A percentile compares a stretch with the other conserved stretches of the same genome.
These are phyloP conservation scores for Netelia virgata DNA, from an alignment of 2,888 invertebrate species.

Conservation along the genomic window DNA sequence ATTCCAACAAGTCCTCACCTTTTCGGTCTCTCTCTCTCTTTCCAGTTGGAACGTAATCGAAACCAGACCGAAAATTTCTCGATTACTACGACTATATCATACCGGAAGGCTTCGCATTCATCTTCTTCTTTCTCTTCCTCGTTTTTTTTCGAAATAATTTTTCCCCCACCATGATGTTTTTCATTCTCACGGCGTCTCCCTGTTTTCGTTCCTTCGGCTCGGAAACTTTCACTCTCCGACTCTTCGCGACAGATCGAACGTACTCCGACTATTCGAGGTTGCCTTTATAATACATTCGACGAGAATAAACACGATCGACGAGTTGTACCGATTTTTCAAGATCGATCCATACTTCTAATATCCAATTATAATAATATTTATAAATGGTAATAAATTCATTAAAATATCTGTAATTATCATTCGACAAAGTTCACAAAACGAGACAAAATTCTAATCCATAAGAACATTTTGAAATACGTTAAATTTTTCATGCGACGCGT, in stretches of 20 bases:
- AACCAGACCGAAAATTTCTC: conserved; percentile 29
- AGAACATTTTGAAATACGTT: background rate
- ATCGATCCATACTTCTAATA: background rate
- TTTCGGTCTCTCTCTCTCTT: conserved; percentile 11
- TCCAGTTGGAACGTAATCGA: background rate
- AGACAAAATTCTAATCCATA: background rate
- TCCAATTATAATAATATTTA: background rate
- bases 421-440: background rate
- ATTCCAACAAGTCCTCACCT: background rate
- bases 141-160: background rate
- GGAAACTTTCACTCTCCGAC: background rate
- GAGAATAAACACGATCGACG: background rate
- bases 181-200: background rate
- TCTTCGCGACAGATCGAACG: background rate
- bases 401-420: background rate
- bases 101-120: conserved; percentile 36
- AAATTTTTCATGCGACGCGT: background rate
- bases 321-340: background rate
- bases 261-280: background rate
- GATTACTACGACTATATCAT: conserved; percentile 33
- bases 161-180: background rate
- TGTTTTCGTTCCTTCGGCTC: background rate
- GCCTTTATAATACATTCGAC: background rate
- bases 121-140: conserved; percentile 18
- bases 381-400: background rate